Conservation (phyloP, 2,113 vertebrate genomes). For the Hucho hucho region DNA sequence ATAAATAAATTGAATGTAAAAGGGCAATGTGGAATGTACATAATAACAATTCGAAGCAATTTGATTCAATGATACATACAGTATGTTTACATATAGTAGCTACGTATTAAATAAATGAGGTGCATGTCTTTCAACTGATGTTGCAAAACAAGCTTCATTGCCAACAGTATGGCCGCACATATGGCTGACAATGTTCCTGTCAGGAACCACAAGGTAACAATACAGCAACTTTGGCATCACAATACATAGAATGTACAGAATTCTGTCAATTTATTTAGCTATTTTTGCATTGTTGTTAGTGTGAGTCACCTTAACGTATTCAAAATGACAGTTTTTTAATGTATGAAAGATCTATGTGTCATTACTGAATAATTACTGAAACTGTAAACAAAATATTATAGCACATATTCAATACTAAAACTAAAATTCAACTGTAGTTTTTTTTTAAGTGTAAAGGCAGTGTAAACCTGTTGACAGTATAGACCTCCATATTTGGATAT, state of each 20-base stretch:
- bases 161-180: constrained; percentile 29
- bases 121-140: constrained; percentile 17
- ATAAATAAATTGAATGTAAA: too few species aligned
- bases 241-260: background rate
- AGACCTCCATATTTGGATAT: background rate
- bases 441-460: background rate
- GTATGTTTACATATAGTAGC: background rate
- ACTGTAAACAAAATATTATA: too few species aligned
- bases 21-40: too few species aligned
- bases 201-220: constrained; percentile 15
- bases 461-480: too few species aligned
- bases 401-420: too few species aligned
- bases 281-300: too few species aligned
- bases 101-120: constrained; percentile 8
- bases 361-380: too few species aligned
- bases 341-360: too few species aligned
- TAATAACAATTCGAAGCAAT: background rate
- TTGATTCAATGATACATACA: background rate
- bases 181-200: constrained; percentile 20
- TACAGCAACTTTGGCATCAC: constrained; percentile 1
- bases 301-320: too few species aligned
- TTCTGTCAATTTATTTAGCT: background rate
- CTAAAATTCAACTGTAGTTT: background rate
- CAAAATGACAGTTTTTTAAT: too few species aligned
- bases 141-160: constrained; percentile 16